Percentiles rank a stretch among this genome's conserved stretches.
Evolutionary conservation across 2,113 vertebrate species (phyloP).

Genomic region (Dromiciops gliroides): DNA sequence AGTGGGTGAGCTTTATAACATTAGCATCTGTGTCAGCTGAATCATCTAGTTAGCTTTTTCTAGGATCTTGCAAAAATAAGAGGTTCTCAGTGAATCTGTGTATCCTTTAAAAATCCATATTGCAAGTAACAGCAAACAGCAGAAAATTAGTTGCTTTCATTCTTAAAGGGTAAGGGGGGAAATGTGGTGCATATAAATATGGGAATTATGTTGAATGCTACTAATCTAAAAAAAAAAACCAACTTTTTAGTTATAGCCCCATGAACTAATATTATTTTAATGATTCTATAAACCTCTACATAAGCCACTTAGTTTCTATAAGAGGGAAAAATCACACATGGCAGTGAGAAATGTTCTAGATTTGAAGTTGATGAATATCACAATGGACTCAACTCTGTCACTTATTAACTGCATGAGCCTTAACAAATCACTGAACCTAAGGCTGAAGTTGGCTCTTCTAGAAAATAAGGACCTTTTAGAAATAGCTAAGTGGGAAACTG

Average conservation of each 20-base stretch:
- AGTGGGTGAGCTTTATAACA: neutral
- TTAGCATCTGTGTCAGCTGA: constrained; percentile 27
- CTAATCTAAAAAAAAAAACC: neutral
- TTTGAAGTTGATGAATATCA: no score
- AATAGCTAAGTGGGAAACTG: neutral
- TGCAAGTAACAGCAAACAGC: constrained; percentile 10
- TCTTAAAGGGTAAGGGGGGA: neutral
- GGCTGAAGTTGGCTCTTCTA: neutral
- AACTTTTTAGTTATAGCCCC: neutral
- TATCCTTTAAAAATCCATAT: neutral
- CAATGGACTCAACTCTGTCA: no score
- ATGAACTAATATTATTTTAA: neutral
- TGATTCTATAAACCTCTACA: neutral
- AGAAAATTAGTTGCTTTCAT: neutral
- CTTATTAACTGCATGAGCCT: neutral
- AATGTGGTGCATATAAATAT: neutral
- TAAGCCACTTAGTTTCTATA: neutral
- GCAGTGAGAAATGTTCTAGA: no score
- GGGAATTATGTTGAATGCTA: neutral
- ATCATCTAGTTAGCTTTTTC: constrained; percentile 19
- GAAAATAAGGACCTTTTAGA: neutral
- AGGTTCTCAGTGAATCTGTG: neutral
- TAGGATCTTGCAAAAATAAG: constrained; percentile 26
- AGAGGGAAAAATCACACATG: no score
- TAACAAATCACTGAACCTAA: neutral